Evolutionary conservation across 2,797 vertebrate genomes (phyloP).

Genomic region (Peromyscus nudipes): DNA sequence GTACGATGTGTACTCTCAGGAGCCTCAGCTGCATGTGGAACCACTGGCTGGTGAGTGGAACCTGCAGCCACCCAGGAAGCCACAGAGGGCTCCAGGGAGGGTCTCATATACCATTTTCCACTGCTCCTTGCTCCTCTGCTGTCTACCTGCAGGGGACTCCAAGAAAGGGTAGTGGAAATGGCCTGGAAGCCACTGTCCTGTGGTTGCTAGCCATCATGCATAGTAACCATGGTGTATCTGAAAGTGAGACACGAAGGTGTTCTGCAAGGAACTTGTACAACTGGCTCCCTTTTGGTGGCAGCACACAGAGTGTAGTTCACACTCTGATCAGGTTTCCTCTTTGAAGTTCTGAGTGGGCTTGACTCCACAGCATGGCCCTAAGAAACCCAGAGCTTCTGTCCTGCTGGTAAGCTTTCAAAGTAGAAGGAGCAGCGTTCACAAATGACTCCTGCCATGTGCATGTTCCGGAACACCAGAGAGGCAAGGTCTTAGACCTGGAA

Average conservation of each 20-base stretch:
- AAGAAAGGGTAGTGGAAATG: neutral
- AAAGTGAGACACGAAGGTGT: neutral
- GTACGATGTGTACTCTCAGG: slow-evolving; percentile 98
- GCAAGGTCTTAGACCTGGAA: neutral
- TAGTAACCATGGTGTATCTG: neutral
- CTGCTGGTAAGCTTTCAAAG: neutral
- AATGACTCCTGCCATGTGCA: neutral
- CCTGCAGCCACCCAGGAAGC: neutral
- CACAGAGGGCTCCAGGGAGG: neutral
- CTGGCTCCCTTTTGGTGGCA: neutral
- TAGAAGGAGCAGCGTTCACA: neutral
- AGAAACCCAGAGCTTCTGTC: neutral
- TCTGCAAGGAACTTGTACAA: neutral
- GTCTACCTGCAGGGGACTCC: no score
- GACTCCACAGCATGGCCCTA: neutral
- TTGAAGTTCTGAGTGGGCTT: neutral
- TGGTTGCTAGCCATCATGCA: neutral
- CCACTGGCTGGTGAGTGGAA: slow-evolving; percentile 93
- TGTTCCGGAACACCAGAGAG: neutral
- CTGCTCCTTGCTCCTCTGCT: neutral
- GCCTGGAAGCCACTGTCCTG: neutral
- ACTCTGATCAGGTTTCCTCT: neutral
- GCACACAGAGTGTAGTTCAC: no score
- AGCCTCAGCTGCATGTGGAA: slow-evolving; percentile 97
- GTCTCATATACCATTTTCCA: neutral